Percentiles rank a stretch among this genome's conserved stretches.
Evolutionary conservation across 2,888 invertebrate genomes (phyloP).

Genomic region (Calliopum simillimum): DNA sequence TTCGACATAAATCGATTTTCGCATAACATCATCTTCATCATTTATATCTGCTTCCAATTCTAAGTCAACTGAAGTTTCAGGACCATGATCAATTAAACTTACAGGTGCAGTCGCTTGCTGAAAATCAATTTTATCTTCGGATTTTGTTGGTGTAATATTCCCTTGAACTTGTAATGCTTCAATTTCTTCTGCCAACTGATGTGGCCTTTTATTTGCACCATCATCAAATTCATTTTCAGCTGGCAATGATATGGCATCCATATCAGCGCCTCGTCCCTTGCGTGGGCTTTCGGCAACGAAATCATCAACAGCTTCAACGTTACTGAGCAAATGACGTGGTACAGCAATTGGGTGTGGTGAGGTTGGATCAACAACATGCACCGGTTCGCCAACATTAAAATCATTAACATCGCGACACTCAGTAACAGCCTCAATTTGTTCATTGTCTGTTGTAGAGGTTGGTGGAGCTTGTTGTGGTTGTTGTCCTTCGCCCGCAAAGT

Average conservation of each 20-base stretch:
- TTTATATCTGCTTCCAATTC: constrained; percentile 41
- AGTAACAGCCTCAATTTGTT: too few species aligned
- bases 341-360: constrained; percentile 38
- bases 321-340: constrained; percentile 22
- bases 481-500: constrained; percentile 35
- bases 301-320: constrained; percentile 51
- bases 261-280: constrained; percentile 69
- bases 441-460: constrained; percentile 15
- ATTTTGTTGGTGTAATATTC: constrained; percentile 16
- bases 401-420: constrained; percentile 8
- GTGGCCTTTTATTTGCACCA: constrained; percentile 64
- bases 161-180: constrained; percentile 39
- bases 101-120: constrained; percentile 36
- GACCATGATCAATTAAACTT: constrained; percentile 55
- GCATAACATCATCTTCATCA: constrained; percentile 50
- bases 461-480: constrained; percentile 36
- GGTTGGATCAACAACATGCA: constrained; percentile 26
- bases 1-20: constrained; percentile 58
- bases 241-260: constrained; percentile 63
- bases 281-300: constrained; percentile 80
- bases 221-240: constrained; percentile 61
- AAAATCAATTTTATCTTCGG: constrained; percentile 39
- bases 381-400: constrained; percentile 33
- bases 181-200: constrained; percentile 58
- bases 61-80: constrained; percentile 57